Conservation (phyloP, 2,888 invertebrate genomes). For the Netelia virgata region DNA sequence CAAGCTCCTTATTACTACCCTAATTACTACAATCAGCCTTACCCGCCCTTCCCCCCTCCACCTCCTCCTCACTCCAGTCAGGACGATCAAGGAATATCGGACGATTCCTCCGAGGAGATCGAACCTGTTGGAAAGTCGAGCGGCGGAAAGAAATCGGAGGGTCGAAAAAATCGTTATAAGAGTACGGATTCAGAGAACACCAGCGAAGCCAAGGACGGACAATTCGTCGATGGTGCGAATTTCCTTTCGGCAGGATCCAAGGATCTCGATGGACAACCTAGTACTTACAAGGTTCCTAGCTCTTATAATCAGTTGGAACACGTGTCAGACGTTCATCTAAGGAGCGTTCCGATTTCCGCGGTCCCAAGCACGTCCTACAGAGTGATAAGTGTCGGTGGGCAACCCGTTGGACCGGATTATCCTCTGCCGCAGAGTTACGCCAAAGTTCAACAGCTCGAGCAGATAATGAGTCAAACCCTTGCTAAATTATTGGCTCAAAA, state of each 20-base stretch:
- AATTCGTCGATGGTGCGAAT: slow-evolving; percentile 80
- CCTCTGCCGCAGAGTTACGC: slow-evolving; percentile 74
- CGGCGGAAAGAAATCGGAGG: slow-evolving; percentile 69
- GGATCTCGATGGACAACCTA: slow-evolving; percentile 80
- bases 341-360: slow-evolving; percentile 63
- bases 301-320: slow-evolving; percentile 77
- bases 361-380: slow-evolving; percentile 76
- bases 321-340: slow-evolving; percentile 69
- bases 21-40: slow-evolving; percentile 77
- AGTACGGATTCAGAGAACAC: slow-evolving; percentile 62
- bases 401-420: slow-evolving; percentile 76
- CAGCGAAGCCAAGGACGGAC: slow-evolving; percentile 69
- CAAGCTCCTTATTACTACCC: slow-evolving; percentile 79
- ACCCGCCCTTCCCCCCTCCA: slow-evolving; percentile 73
- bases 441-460: slow-evolving; percentile 79
- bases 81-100: slow-evolving; percentile 32
- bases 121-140: slow-evolving; percentile 53
- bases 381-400: slow-evolving; percentile 78
- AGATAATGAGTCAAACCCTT: slow-evolving; percentile 79
- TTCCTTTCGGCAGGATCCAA: slow-evolving; percentile 76
- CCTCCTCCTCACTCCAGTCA: slow-evolving; percentile 57
- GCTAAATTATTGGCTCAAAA: slow-evolving; percentile 77
- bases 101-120: slow-evolving; percentile 47
- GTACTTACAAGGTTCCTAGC: slow-evolving; percentile 75
- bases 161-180: slow-evolving; percentile 71